Percentiles rank a stretch among this genome's conserved stretches.
Evolutionary conservation across 2,113 vertebrate genomes (phyloP).

Genomic region (Desmodus rotundus): DNA sequence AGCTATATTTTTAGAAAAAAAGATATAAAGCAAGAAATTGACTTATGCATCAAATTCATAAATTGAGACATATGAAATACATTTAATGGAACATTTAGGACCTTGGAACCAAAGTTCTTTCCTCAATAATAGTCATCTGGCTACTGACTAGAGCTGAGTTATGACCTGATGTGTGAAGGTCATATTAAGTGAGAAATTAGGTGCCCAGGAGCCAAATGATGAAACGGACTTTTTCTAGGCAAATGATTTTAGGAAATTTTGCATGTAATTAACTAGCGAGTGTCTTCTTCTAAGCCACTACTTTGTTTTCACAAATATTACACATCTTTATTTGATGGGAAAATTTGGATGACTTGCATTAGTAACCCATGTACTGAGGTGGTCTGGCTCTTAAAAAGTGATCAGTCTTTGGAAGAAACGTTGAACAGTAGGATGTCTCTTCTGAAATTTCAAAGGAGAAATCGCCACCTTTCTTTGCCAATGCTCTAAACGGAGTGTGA

Average conservation of each 20-base stretch:
- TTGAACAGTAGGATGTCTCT: neutral
- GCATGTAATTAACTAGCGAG: neutral
- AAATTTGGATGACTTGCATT: neutral
- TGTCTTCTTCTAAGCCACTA: neutral
- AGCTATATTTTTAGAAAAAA: neutral
- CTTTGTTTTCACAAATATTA: neutral
- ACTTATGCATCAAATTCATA: neutral
- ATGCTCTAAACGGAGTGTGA: neutral
- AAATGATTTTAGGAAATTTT: neutral
- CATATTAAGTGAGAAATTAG: neutral
- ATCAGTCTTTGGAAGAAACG: neutral
- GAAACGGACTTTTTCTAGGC: neutral
- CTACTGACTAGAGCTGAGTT: neutral
- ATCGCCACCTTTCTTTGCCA: neutral
- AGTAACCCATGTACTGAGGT: neutral
- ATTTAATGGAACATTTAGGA: neutral
- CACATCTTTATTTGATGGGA: neutral
- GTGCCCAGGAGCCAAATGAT: neutral
- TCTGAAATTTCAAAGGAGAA: neutral
- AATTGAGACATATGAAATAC: neutral
- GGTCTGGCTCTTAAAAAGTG: neutral
- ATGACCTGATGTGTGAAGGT: neutral
- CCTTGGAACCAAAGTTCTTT: neutral
- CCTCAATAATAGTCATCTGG: neutral
- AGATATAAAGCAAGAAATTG: neutral